phyloP scores from a whole-genome alignment of 2,113 vertebrate species.

The Cheilinus undulatus region DNA sequence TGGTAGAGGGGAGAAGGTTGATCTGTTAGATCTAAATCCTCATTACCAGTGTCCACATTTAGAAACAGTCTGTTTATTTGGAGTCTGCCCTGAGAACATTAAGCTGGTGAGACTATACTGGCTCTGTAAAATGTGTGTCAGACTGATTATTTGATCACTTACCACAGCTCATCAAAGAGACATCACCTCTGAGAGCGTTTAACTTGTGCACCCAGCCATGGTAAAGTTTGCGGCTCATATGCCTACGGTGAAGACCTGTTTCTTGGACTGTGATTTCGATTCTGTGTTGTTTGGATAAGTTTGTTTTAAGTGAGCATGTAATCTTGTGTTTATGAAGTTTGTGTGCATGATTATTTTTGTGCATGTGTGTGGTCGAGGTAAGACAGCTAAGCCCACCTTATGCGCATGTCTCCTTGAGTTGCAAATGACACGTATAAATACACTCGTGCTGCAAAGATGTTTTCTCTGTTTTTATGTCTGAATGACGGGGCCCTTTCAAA shows the following conservation, averaged over 20 bases:
- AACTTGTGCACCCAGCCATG: slow-evolving; percentile 58
- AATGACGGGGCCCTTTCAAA: slow-evolving; percentile 54
- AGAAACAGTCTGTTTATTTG: slow-evolving; percentile 81
- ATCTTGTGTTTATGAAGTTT: slow-evolving; percentile 20
- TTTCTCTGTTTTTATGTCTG: slow-evolving; percentile 55
- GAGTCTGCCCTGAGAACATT: slow-evolving; percentile 46
- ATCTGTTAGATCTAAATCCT: slow-evolving; percentile 54
- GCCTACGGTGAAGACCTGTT: slow-evolving; percentile 37
- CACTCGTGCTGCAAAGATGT: slow-evolving; percentile 17
- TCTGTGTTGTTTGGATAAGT: slow-evolving; percentile 57
- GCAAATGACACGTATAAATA: slow-evolving; percentile 58
- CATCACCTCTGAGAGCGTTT: slow-evolving; percentile 69
- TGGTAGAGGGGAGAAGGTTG: slow-evolving; percentile 26
- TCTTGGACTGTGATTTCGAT: slow-evolving; percentile 54
- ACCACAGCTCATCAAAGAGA: slow-evolving; percentile 76
- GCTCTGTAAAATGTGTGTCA: slow-evolving; percentile 48
- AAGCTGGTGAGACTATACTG: slow-evolving; percentile 46
- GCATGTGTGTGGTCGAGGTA: slow-evolving; percentile 76
- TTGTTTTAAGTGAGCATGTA: slow-evolving; percentile 19
- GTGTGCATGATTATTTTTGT: slow-evolving; percentile 43
- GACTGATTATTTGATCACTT: slow-evolving; percentile 78
- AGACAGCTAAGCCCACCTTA: slow-evolving; percentile 50
- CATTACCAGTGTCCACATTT: slow-evolving; percentile 66
- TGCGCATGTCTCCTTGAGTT: slow-evolving; percentile 50
- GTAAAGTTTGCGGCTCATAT: slow-evolving; percentile 64